Base-by-base conservation (phyloP, 1,140 invertebrate species). In the Andrena cerasifolii region DNA sequence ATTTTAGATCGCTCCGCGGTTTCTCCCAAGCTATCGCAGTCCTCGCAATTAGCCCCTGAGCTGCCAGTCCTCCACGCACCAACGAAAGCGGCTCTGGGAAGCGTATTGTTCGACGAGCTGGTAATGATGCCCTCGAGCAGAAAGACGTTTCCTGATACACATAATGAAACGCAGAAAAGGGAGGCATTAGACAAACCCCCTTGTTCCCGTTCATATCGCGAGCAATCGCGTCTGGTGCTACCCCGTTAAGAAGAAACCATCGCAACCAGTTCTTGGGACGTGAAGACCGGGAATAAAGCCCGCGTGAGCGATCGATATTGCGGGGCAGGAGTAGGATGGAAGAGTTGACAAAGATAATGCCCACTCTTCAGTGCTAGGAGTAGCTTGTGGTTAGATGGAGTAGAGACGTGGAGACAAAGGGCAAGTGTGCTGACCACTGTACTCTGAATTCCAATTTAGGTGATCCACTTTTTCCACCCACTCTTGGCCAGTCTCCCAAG, bases 121-220 rank as follows among this genome's bases (percentile, higher is more conserved):
- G 56, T 86, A 84, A 85, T 80, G 82, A 82, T 82, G 74, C 70
- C 70, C 73, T 70, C 73, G 71, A 77, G 79, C 61, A 75, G 43
- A 65, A 51, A 66, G 66, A 81, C 51, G 75, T 61, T 67, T 59
- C 10, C 10, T 45, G 70, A 59, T 62, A 10, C 21, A 53, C 58
- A 24, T 62, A 73, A 59, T 59, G 49, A 58, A 71, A 45, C 43
- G 54, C 53, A 58, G 54, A 71, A 71, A 71, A 61, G 31, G 18
- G 59, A 62, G 47, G 63, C 58, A 73, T 21, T 51, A 24, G 24
- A 51, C 54, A 16, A 12, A 5, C 54, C 26, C 18, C 31, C 12
- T 58, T 58, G 21, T 21, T 58, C 26, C 31, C 54, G 26, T 12
- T 16, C 28, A 12, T 43, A 21, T 33, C 24, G 18, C 21, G 59